A percentile compares a stretch with the other conserved stretches of the same genome.
Evolutionary conservation across 1,140 invertebrate genomes (phyloP).

Genomic region (Elysia chlorotica): DNA sequence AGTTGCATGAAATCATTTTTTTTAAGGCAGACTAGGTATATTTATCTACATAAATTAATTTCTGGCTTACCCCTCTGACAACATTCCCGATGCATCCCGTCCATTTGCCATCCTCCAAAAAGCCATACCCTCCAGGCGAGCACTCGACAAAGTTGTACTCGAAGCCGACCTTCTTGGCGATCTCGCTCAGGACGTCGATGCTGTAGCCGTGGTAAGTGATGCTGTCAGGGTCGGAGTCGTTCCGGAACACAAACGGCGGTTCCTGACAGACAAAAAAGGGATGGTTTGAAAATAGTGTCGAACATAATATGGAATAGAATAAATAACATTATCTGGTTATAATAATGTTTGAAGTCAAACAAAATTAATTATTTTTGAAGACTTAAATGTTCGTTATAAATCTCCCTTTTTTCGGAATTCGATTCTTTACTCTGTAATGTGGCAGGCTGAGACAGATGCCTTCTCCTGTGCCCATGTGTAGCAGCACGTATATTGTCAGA

Average conservation of each 20-base stretch:
- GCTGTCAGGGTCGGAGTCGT: slow-evolving; percentile 1
- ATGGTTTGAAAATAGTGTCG: background rate
- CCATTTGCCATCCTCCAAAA: slow-evolving; percentile 21
- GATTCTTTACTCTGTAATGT: background rate
- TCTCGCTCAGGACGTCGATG: slow-evolving; percentile 30
- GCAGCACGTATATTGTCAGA: too few relatives aligned
- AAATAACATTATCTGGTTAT: background rate
- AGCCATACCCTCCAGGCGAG: slow-evolving; percentile 25
- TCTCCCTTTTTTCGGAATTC: too few relatives aligned
- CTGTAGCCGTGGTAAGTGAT: slow-evolving; percentile 27
- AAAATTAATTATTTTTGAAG: background rate
- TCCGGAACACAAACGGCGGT: slow-evolving; percentile 32
- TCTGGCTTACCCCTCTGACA: slow-evolving; percentile 34
- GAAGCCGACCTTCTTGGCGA: slow-evolving; percentile 27
- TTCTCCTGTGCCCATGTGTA: too few relatives aligned
- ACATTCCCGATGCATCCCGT: slow-evolving; percentile 34
- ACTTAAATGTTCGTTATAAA: too few relatives aligned
- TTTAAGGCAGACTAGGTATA: background rate
- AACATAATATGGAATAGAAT: background rate
- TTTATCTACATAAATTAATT: background rate
- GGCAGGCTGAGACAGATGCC: too few relatives aligned
- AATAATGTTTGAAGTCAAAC: background rate
- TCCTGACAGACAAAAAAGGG: slow-evolving; percentile 23
- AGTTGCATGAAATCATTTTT: too few relatives aligned
- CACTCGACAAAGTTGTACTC: slow-evolving; percentile 28